A percentile compares a stretch with the other conserved stretches of the same genome.
These are phyloP conservation scores for Pangasianodon gigas DNA, from an alignment of 2,113 vertebrate genomes.

Conservation along the genomic window DNA sequence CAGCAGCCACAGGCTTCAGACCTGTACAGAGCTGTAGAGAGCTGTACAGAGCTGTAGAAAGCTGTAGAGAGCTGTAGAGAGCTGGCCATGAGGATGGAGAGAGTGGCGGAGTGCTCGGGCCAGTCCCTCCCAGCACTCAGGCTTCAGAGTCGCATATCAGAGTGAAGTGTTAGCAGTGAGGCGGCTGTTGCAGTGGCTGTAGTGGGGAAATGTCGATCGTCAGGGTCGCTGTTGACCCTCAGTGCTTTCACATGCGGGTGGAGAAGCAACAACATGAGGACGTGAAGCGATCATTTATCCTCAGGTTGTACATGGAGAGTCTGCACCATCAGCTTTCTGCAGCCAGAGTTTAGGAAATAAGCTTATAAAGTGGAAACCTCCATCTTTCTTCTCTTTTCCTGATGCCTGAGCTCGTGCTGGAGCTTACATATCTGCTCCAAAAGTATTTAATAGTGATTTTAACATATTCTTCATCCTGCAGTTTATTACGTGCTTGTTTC, in stretches of 20 bases:
- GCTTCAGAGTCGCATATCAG: constrained; percentile 12
- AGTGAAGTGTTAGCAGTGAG: not conserved
- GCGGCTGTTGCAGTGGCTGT: not conserved
- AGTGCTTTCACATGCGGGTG: not conserved
- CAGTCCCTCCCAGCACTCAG: constrained; percentile 1
- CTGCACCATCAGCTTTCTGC: not conserved
- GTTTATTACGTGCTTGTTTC: not conserved
- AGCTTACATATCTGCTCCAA: no score
- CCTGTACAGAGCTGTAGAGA: not conserved
- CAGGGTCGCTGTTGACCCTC: not conserved
- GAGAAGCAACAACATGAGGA: not conserved
- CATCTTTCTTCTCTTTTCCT: not conserved
- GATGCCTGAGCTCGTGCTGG: not conserved
- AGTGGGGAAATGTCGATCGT: not conserved
- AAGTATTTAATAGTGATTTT: not conserved
- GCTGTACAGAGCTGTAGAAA: no score
- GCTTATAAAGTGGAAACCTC: not conserved
- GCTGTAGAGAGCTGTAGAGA: not conserved
- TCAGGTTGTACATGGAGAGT: not conserved
- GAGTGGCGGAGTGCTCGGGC: not conserved
- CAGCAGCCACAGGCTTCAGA: not conserved
- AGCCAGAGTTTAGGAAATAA: not conserved
- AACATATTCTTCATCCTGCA: not conserved
- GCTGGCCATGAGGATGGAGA: not conserved
- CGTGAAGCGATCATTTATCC: not conserved